Evolutionary conservation across 2,797 vertebrate genomes (phyloP).

Genomic region (Muraenolepis orangiensis): DNA sequence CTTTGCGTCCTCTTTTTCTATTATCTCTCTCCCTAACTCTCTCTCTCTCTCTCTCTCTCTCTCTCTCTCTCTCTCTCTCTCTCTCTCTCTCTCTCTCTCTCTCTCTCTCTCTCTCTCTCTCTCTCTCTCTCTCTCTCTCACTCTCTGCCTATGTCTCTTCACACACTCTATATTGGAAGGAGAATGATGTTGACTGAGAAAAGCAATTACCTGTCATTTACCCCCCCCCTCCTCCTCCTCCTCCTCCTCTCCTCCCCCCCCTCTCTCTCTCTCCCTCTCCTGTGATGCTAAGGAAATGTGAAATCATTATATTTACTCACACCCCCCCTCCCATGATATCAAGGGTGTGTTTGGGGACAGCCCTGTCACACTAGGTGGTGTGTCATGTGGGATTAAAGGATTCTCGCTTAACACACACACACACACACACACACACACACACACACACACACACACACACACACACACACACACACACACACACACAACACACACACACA

Average conservation of each 20-base stretch:
- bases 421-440: slow-evolving; percentile 22
- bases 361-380: slow-evolving; percentile 60
- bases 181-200: slow-evolving; percentile 70
- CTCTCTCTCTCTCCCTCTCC: slow-evolving; percentile 59
- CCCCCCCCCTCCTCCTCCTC: slow-evolving; percentile 52
- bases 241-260: slow-evolving; percentile 50
- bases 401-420: slow-evolving; percentile 30
- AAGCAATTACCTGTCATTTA: slow-evolving; percentile 77
- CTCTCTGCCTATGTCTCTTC: slow-evolving; percentile 21
- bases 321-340: slow-evolving; percentile 41
- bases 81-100: slow-evolving; percentile 24
- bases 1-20: background rate
- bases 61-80: slow-evolving; percentile 13
- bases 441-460: slow-evolving; percentile 20
- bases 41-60: slow-evolving; percentile 40
- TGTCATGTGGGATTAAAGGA: slow-evolving; percentile 59
- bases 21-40: slow-evolving; percentile 44
- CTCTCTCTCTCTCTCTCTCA: slow-evolving; percentile 25
- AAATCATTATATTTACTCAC: slow-evolving; percentile 71
- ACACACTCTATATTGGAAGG: slow-evolving; percentile 48
- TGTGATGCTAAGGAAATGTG: slow-evolving; percentile 70
- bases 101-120: slow-evolving; percentile 48
- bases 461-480: slow-evolving; percentile 4
- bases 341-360: slow-evolving; percentile 58
- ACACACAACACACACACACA: slow-evolving; percentile 2